Evolutionary conservation across 2,797 vertebrate genomes (phyloP).

Genomic region (Chloroceryle inda): DNA sequence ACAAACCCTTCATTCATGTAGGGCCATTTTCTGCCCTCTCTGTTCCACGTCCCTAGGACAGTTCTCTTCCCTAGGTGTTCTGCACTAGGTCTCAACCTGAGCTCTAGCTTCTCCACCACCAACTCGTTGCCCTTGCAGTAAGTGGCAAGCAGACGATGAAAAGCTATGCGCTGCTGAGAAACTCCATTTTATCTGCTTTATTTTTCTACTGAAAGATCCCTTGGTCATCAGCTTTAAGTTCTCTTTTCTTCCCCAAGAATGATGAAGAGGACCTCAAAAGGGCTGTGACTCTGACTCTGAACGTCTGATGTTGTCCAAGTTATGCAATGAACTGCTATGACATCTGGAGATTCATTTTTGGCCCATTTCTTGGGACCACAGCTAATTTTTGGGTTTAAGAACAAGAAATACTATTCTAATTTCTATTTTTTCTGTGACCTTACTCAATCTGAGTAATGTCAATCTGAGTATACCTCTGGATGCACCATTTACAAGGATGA

Average conservation of each 20-base stretch:
- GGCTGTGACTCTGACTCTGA: neutral
- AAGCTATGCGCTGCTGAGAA: neutral
- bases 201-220: neutral
- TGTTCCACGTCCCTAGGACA: neutral
- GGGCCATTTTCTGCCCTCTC: neutral
- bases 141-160: neutral
- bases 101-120: neutral
- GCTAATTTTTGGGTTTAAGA: conserved; percentile 31
- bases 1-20: accelerated
- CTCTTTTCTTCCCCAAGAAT: neutral
- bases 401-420: neutral
- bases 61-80: neutral
- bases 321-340: neutral
- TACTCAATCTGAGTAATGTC: neutral
- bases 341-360: conserved; percentile 14
- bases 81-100: neutral
- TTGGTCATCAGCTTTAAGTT: neutral
- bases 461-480: neutral
- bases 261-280: neutral
- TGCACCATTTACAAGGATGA: neutral
- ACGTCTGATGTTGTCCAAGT: neutral
- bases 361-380: neutral
- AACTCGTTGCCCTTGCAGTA: neutral
- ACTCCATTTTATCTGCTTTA: neutral
- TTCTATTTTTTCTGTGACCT: neutral